Evolutionary conservation across 1,140 invertebrate genomes (phyloP).

Genomic region (Dreissena polymorpha): DNA sequence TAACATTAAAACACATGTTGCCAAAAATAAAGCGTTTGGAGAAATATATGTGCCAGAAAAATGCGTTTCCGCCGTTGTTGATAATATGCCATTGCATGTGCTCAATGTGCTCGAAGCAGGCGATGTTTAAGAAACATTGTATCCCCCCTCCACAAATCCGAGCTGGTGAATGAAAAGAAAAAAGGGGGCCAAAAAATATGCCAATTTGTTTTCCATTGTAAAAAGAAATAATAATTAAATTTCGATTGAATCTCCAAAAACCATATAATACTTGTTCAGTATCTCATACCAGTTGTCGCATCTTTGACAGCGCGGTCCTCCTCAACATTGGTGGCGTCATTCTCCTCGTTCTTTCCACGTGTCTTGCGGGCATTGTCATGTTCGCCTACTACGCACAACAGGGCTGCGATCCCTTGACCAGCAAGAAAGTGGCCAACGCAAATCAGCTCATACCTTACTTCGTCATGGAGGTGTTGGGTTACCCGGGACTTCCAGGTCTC

Average conservation of each 20-base stretch:
- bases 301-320: conserved; percentile 83
- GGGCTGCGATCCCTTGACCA: conserved; percentile 76
- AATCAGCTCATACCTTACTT: conserved; percentile 78
- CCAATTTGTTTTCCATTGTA: too few relatives aligned
- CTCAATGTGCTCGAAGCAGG: too few relatives aligned
- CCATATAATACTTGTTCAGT: too few relatives aligned
- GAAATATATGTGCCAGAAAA: too few relatives aligned
- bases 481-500: conserved; percentile 78
- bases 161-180: too few relatives aligned
- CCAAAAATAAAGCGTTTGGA: too few relatives aligned
- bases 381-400: conserved; percentile 75
- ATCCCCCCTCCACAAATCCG: neutral
- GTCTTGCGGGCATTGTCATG: conserved; percentile 89
- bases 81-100: too few relatives aligned
- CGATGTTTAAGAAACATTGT: too few relatives aligned
- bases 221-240: too few relatives aligned
- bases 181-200: too few relatives aligned
- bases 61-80: too few relatives aligned
- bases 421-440: conserved; percentile 66
- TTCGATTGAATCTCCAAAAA: neutral
- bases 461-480: conserved; percentile 74
- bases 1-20: neutral
- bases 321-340: conserved; percentile 86
- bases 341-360: conserved; percentile 83
- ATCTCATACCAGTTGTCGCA: too few relatives aligned